A percentile compares a stretch with the other conserved stretches of the same genome.
Evolutionary conservation across 2,888 invertebrate genomes (phyloP).

Genomic region (Lingula anatina): DNA sequence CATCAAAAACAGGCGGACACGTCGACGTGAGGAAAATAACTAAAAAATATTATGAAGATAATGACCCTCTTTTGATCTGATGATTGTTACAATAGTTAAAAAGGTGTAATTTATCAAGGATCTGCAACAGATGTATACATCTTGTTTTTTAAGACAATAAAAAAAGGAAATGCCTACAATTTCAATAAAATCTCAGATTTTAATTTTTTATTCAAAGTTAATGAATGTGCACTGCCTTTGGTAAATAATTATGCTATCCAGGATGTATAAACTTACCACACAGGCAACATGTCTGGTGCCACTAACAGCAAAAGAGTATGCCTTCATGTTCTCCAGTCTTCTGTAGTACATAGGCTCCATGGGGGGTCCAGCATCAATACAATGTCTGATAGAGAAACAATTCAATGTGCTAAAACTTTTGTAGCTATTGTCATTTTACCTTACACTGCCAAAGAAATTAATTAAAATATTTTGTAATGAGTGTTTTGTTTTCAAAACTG

Average conservation of each 20-base stretch:
- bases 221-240: too few species aligned
- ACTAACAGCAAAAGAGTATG: constrained; percentile 72
- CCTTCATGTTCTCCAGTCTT: constrained; percentile 44
- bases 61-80: too few species aligned
- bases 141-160: neutral
- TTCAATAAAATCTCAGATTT: too few species aligned
- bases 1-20: constrained; percentile 84
- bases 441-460: too few species aligned
- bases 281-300: constrained; percentile 80
- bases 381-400: constrained; percentile 15
- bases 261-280: too few species aligned
- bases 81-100: neutral
- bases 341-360: constrained; percentile 21
- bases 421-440: too few species aligned
- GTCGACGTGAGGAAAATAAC: constrained; percentile 71
- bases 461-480: too few species aligned
- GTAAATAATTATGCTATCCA: too few species aligned
- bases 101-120: too few species aligned
- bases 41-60: constrained; percentile 11
- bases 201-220: too few species aligned
- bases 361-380: constrained; percentile 18
- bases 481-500: too few species aligned
- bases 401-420: too few species aligned
- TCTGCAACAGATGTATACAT: neutral
- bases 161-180: neutral